Evolutionary conservation across 2,888 invertebrate genomes (phyloP).

Genomic region (Cephus pulcher): DNA sequence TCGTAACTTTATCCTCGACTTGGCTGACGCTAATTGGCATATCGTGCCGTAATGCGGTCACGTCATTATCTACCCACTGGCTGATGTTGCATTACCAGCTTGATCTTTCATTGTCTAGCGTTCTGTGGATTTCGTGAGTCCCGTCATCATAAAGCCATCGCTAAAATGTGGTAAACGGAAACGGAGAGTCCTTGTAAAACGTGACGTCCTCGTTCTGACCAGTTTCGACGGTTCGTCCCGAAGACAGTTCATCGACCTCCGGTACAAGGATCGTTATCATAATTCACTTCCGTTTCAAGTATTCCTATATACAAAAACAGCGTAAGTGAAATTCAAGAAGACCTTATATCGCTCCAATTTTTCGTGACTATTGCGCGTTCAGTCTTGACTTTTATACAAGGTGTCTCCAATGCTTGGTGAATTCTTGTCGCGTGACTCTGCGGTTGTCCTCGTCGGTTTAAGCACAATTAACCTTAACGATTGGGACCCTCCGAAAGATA

Average conservation of each 20-base stretch:
- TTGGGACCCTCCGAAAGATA: background rate
- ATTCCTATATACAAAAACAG: background rate
- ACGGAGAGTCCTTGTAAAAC: slow-evolving; percentile 41
- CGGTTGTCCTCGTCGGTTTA: background rate
- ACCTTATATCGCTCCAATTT: background rate
- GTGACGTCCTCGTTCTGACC: slow-evolving; percentile 34
- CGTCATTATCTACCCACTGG: slow-evolving; percentile 52
- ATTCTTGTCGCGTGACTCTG: background rate
- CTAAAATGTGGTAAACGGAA: slow-evolving; percentile 28
- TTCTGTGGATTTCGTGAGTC: slow-evolving; percentile 33
- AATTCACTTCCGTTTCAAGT: background rate
- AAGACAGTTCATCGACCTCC: slow-evolving; percentile 30
- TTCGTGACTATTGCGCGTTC: background rate
- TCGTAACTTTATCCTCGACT: slow-evolving; percentile 46
- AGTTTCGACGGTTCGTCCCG: slow-evolving; percentile 24
- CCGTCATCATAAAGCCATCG: slow-evolving; percentile 20
- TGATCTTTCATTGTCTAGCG: slow-evolving; percentile 48
- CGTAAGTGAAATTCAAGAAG: background rate
- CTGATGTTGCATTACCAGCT: slow-evolving; percentile 52
- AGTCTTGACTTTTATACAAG: background rate
- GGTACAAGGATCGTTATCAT: background rate
- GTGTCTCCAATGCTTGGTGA: background rate
- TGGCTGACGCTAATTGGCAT: slow-evolving; percentile 57
- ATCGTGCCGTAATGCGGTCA: slow-evolving; percentile 55
- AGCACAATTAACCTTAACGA: background rate